Evolutionary conservation across 2,797 vertebrate genomes (phyloP), one percentile per base, ranked within the genome.

Genomic region (Crax fasciolata): DNA sequence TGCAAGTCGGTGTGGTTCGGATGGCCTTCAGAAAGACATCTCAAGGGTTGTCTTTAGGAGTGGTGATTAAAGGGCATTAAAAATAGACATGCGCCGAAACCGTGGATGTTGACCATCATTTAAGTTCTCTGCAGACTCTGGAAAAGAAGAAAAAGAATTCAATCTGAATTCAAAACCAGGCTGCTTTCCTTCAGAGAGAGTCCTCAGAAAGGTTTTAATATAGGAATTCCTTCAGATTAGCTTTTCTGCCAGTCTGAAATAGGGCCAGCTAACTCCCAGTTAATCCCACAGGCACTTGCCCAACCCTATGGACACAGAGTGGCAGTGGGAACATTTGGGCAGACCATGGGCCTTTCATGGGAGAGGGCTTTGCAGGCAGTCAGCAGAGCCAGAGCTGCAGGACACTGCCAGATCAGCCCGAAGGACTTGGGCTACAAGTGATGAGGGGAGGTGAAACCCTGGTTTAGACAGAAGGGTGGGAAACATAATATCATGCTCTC

Each of bases 1-100:
- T 67, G 52, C 67, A 65, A 21, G 25, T 23, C 57, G 6, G 0
- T 17, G 48, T 19, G 13, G 21, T 62, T 74, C 0, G 0, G 49
- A 63, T 41, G 43, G 15, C 49, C 52, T 43, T 66, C 73, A 67
- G 55, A 85, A 71, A 63, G 44, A 38, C 8, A 10, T 16, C 67
- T 85, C 61, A 48, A 52, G n/a, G 11, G 13, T 17, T 87, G n/a
- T 27, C 48, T 52, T 84, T 44, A 41, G 7, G 25, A 87, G 55
- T 77, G 57, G 13, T 28, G 77, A 70, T 59, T 52, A 87, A 84
- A 55, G 20, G 48, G 13, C 52, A 25, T 11, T 63, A 49, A 73
- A 63, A 82, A 13, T 35, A 73, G 11, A 3, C 28, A 28, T 38
- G 7, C 44, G 74, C 75, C 57, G 71, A 62, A 82, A 58, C 23